Conservation (phyloP, 2,797 vertebrate species). For the Hyperoplus immaculatus region DNA sequence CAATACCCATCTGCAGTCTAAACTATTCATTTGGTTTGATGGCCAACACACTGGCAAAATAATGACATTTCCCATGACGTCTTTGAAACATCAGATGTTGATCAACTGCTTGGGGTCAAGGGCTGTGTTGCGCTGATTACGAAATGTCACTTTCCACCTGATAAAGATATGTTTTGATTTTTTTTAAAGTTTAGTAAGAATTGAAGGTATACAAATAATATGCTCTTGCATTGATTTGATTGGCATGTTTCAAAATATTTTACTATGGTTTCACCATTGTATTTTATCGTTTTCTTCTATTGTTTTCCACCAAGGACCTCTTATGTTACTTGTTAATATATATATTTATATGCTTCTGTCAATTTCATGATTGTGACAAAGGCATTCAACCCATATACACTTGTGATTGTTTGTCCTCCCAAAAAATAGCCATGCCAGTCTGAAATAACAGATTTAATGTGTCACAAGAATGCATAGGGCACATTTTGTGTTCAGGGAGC, state of each 20-base stretch:
- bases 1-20: too few relatives aligned
- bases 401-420: neutral
- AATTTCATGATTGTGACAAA: neutral
- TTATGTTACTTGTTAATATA: neutral
- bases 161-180: neutral
- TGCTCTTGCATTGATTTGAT: neutral
- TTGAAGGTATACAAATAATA: neutral
- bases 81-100: constrained; percentile 51
- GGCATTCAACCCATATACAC: neutral
- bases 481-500: constrained; percentile 17
- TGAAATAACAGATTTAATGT: neutral
- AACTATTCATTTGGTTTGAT: neutral
- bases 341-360: too few relatives aligned
- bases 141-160: constrained; percentile 59
- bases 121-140: constrained; percentile 28
- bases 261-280: too few relatives aligned
- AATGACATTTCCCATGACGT: constrained; percentile 40
- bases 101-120: constrained; percentile 45
- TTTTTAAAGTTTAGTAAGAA: neutral
- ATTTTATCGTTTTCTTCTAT: neutral
- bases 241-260: neutral
- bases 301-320: constrained; percentile 7
- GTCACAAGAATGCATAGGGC: too few relatives aligned
- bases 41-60: constrained; percentile 6
- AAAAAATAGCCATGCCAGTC: neutral